These are phyloP conservation scores for Rhombomys opimus DNA, from an alignment of 2,113 vertebrate species.

Conservation along the genomic window DNA sequence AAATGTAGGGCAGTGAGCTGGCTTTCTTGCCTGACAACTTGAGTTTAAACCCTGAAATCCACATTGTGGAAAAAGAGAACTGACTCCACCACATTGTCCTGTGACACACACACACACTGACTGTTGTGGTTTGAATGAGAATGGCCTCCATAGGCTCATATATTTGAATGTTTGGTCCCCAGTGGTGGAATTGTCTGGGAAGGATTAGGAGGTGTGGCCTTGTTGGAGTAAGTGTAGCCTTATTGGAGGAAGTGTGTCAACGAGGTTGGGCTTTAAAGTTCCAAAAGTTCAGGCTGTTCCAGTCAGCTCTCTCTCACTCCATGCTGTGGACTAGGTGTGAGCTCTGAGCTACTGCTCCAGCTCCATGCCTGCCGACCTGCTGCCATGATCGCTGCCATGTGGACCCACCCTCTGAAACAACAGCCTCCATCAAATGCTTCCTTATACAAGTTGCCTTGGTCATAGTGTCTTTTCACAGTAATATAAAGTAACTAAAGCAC, in stretches of 20 bases:
- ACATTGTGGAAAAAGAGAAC: neutral
- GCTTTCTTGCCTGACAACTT: neutral
- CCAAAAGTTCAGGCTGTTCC: neutral
- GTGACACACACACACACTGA: neutral
- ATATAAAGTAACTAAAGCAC: neutral
- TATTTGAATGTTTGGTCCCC: neutral
- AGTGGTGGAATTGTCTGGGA: neutral
- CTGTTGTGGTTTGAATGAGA: neutral
- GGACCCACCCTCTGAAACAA: neutral
- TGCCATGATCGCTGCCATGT: neutral
- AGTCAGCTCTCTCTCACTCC: neutral
- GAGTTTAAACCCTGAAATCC: neutral
- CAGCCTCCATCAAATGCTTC: neutral
- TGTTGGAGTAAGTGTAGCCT: neutral
- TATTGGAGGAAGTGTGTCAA: neutral
- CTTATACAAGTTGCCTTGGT: neutral
- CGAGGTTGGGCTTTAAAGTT: neutral
- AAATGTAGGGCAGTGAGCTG: neutral
- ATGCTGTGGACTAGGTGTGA: neutral
- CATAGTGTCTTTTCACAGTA: neutral
- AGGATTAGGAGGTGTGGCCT: neutral
- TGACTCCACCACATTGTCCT: neutral
- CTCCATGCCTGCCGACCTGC: neutral
- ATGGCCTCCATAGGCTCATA: neutral
- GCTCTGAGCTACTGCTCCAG: neutral